These are phyloP conservation scores for Sinocyclocheilus anophthalmus DNA, from an alignment of 2,113 vertebrate genomes.

Conservation along the genomic window DNA sequence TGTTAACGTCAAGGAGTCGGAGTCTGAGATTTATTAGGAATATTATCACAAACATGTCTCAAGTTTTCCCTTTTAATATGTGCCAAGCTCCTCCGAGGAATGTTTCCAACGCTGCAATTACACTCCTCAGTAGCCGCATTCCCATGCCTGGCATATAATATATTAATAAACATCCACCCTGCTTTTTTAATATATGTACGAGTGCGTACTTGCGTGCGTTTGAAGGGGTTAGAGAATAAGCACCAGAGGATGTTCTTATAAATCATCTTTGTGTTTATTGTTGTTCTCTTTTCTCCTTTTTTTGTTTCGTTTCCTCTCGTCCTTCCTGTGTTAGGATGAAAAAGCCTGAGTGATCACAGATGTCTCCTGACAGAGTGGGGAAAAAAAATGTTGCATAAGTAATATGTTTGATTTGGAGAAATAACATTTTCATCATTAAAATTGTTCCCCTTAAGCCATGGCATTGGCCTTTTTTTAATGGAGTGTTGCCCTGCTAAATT, in stretches of 20 bases:
- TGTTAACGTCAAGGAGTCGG: conserved; percentile 88
- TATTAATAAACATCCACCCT: conserved; percentile 60
- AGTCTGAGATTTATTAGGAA: conserved; percentile 91
- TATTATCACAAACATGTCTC: conserved; percentile 94
- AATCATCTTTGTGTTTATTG: conserved; percentile 63
- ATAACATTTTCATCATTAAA: conserved; percentile 95
- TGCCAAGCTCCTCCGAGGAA: conserved; percentile 87
- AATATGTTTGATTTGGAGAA: conserved; percentile 88
- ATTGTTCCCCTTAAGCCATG: conserved; percentile 87
- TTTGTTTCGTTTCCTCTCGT: conserved; percentile 49
- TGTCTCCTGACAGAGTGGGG: conserved; percentile 71
- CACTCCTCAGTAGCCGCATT: conserved; percentile 81
- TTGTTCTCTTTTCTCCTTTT: conserved; percentile 51
- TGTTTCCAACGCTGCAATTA: conserved; percentile 83
- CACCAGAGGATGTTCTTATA: conserved; percentile 62
- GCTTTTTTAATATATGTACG: conserved; percentile 62
- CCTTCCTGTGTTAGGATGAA: conserved; percentile 69
- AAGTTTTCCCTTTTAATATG: conserved; percentile 92
- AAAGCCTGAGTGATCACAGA: conserved; percentile 84
- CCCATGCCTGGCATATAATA: conserved; percentile 82
- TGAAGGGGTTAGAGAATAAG: conserved; percentile 49
- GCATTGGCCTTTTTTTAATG: conserved; percentile 93
- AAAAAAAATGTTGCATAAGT: conserved; percentile 54
- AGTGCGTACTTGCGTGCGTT: conserved; percentile 31
- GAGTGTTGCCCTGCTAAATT: conserved; percentile 89